Evolutionary conservation across 2,797 vertebrate species (phyloP).

Genomic region (Premnoplex brunnescens): DNA sequence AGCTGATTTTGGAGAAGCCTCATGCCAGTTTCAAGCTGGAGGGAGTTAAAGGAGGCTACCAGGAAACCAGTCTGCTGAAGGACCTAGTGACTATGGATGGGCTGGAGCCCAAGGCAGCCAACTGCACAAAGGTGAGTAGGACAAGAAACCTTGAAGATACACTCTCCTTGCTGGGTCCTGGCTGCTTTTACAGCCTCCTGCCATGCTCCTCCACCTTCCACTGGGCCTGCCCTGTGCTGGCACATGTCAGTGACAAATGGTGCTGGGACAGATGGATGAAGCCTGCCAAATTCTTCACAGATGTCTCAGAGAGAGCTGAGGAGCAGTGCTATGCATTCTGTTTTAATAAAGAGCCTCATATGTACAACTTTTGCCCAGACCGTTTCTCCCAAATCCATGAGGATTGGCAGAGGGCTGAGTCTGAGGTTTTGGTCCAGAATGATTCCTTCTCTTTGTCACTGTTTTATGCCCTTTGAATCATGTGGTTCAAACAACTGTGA

Average conservation of each 20-base stretch:
- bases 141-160: not conserved
- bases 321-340: not conserved
- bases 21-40: constrained; percentile 88
- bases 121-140: constrained; percentile 88
- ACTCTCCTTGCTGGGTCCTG: not conserved
- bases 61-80: constrained; percentile 88
- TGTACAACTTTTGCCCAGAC: not conserved
- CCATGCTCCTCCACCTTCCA: not conserved
- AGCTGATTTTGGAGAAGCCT: constrained; percentile 84
- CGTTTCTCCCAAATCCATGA: not conserved
- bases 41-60: constrained; percentile 88
- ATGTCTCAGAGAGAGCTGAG: not conserved
- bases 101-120: constrained; percentile 89
- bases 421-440: not conserved
- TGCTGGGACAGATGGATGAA: not conserved
- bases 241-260: not conserved
- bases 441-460: not conserved
- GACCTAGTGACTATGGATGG: constrained; percentile 86
- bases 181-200: not conserved
- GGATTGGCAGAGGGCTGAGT: not conserved
- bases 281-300: not conserved
- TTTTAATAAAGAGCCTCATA: not conserved
- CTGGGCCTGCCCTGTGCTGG: not conserved
- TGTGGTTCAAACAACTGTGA: not conserved
- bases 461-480: not conserved